Evolutionary conservation across 2,888 invertebrate species (phyloP), one percentile per base, ranked within the genome.

Genomic region (Malthinus seriepunctatus): DNA sequence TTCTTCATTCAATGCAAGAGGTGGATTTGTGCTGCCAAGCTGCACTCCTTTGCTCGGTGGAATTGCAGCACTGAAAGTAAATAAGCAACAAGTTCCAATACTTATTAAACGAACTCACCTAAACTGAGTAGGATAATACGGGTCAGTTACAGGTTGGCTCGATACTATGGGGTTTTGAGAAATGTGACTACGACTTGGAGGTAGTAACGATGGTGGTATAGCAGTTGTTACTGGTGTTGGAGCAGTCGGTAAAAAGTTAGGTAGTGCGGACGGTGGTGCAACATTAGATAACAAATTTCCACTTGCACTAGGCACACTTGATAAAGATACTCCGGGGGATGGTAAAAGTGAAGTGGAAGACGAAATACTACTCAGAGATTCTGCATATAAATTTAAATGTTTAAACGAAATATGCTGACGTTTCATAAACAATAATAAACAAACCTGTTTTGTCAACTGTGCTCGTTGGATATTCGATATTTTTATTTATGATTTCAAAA

Each of bases 261-360:
- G 89, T 38, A 89, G 78, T 66, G 86, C 84, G 23, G 84, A 81
- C 0, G 89, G 89, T 4, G 89, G 89, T 42, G 87, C 83, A n/a
- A 89, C 83, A 69, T 84, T 88, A 0, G 88, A 87, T 51, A 89
- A 73, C 58, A 88, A 72, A 73, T 86, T 88, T 38, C 84, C 85
- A 10, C 34, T 33, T 12, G 46, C 12, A 5, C 78, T 72, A 5
- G 78, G 76, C 6, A 70, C 67, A 1, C 57, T 68, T 3, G 65
- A 45, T 14, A 75, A 72, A 3, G 78, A 76, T n/a, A 72, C 69
- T 10, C 77, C 74, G 38, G 83, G 78, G 8, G 80, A 78, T 34
- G 85, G 75, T 49, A 79, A 63, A 14, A 79, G 65, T 12, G 79
- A 76, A 5, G 77, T 71, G 4, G 79, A 71, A 8, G 78, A 79